Conservation (phyloP, 2,888 invertebrate genomes). For the Tetropium fuscum region DNA sequence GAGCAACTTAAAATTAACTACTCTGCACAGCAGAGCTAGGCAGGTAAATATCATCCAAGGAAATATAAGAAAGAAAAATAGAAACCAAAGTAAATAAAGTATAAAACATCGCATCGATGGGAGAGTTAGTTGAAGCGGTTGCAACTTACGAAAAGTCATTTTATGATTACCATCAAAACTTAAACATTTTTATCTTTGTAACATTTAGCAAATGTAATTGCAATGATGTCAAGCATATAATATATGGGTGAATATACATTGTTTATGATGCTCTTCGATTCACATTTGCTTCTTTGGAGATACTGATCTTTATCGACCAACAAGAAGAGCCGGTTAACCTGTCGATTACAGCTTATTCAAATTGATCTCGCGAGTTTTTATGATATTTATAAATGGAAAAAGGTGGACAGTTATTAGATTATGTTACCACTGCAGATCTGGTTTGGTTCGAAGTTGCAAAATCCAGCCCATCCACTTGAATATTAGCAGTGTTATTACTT, state of each 20-base stretch:
- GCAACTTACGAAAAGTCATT: not conserved
- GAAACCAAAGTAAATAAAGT: no score
- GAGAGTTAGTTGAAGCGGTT: no score
- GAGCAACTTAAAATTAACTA: not conserved
- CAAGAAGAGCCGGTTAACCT: conserved; percentile 69
- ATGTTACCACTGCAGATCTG: not conserved
- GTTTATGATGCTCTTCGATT: no score
- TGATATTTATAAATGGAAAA: conserved; percentile 58
- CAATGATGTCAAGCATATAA: no score
- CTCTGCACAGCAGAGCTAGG: not conserved
- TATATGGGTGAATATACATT: no score
- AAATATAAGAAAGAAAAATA: no score
- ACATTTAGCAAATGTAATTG: no score
- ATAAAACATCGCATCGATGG: no score
- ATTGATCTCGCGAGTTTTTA: conserved; percentile 89
- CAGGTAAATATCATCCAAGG: not conserved
- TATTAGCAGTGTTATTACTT: no score
- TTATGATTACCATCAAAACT: not conserved
- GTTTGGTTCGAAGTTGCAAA: not conserved
- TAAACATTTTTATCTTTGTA: not conserved
- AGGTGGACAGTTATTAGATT: not conserved
- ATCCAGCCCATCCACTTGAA: no score
- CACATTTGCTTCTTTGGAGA: not conserved
- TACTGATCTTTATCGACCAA: not conserved
- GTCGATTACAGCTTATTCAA: conserved; percentile 76